Conservation (phyloP, 1,140 invertebrate species). For the Calephelis nemesis region DNA sequence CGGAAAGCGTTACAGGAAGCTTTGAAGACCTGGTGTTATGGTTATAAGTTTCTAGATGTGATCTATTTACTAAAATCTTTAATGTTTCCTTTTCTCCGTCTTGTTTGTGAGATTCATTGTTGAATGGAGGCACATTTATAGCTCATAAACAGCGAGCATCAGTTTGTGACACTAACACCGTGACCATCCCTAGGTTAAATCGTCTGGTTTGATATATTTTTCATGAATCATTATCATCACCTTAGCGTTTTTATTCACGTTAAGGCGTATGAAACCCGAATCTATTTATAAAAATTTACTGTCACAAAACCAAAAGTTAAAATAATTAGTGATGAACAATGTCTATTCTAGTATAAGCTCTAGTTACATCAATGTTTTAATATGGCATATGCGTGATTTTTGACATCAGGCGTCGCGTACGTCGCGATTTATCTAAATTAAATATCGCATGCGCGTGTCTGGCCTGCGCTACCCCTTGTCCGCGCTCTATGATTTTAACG, state of each 20-base stretch:
- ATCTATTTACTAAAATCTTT: background rate
- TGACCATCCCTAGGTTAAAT: too few species aligned
- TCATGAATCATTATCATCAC: too few species aligned
- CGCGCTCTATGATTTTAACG: slow-evolving; percentile 45
- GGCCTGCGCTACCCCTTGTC: slow-evolving; percentile 40
- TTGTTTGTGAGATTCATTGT: too few species aligned
- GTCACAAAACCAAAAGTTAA: too few species aligned
- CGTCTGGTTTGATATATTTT: too few species aligned
- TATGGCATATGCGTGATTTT: slow-evolving; percentile 74
- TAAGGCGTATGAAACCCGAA: too few species aligned
- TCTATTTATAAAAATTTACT: too few species aligned
- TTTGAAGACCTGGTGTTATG: slow-evolving; percentile 49
- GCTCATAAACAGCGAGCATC: too few species aligned
- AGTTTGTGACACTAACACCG: too few species aligned
- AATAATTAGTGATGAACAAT: background rate
- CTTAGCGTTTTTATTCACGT: too few species aligned
- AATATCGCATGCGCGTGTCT: slow-evolving; percentile 70
- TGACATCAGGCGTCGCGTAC: slow-evolving; percentile 56
- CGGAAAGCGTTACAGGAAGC: slow-evolving; percentile 62
- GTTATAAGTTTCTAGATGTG: slow-evolving; percentile 39
- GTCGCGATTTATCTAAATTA: slow-evolving; percentile 79
- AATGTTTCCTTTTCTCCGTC: too few species aligned
- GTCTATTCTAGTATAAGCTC: slow-evolving; percentile 42
- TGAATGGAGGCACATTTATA: too few species aligned
- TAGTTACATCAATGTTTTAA: slow-evolving; percentile 40